A percentile compares a stretch with the other conserved stretches of the same genome.
phyloP scores from a whole-genome alignment of 2,888 invertebrate species.

The Leucozona laternaria region DNA sequence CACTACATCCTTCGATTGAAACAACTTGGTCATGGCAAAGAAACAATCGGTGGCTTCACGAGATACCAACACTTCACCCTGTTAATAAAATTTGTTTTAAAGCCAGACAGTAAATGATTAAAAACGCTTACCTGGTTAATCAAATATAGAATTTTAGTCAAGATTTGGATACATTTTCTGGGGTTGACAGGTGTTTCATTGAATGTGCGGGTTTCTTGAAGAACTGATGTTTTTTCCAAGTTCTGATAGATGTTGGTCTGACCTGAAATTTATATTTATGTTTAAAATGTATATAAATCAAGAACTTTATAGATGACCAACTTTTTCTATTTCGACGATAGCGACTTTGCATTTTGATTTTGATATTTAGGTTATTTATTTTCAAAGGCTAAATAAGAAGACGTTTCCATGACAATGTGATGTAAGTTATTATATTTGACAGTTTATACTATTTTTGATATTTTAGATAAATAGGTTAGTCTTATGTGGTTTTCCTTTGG shows the following conservation, averaged over 20 bases:
- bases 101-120: background rate
- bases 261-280: conserved; percentile 83
- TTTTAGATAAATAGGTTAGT: too few species aligned
- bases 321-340: background rate
- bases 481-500: too few species aligned
- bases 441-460: background rate
- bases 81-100: conserved; percentile 29
- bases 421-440: background rate
- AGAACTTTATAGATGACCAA: background rate
- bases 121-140: conserved; percentile 90
- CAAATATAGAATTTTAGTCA: conserved; percentile 98
- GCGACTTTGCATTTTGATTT: background rate
- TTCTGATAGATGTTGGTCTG: conserved; percentile 95
- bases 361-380: conserved; percentile 1
- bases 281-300: conserved; percentile 1
- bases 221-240: conserved; percentile 97
- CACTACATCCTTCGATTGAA: conserved; percentile 98
- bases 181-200: conserved; percentile 99
- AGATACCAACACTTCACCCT: conserved; percentile 95
- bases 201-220: conserved; percentile 98
- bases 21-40: conserved; percentile 99
- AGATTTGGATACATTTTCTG: conserved; percentile 96
- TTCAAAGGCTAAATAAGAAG: conserved; percentile 13
- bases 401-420: conserved; percentile 13
- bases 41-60: conserved; percentile 99